Base-by-base conservation (phyloP, 2,888 invertebrate species). In the Plemyria rubiginata region DNA sequence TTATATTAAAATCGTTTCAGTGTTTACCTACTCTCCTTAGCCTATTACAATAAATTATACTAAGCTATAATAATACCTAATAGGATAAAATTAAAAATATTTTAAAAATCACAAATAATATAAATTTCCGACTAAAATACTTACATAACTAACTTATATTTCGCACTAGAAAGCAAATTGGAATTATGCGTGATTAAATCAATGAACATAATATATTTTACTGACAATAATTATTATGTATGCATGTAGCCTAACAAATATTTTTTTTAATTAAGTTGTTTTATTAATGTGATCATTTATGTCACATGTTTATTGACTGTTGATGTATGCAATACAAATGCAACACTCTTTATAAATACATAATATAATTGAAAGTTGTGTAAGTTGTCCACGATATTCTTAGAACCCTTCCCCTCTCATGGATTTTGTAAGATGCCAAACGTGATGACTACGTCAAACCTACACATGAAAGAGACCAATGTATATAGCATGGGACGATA, bases 121-220 rank as follows among this genome's bases (percentile, higher is more conserved):
- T 54, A 56, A 48, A 48, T 48, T 12, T 62, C 49, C 52, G 32
- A 54, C 36, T 59, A 49, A 57, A 15, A 41, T 73, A 75, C 48
- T 28, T 40, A 28, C 68, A 57, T 56, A 78, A 79, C 16, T 65
- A 64, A 58, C 74, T 82, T 81, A 72, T 70, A 76, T 81, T 86
- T 84, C n/a, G 81, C 82, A 85, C 81, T 84, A 81, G 77, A 80
- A 85, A 87, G 86, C 86, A 84, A n/a, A n/a, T 85, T 86, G 88
- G 86, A 87, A 88, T 85, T 80, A 79, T 71, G 78, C 82, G 79
- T 79, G 72, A 73, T 70, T 72, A 70, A 67, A 68, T 58, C 68
- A 70, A 70, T 70, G 69, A 76, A 78, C 70, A 70, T 54, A n/a
- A n/a, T n/a, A 55, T 22, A 46, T n/a, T 40, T 29, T 53, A 54